A percentile compares a stretch with the other conserved stretches of the same genome.
Evolutionary conservation across 2,797 vertebrate genomes (phyloP).

Genomic region (Silurus lanzhouensis): DNA sequence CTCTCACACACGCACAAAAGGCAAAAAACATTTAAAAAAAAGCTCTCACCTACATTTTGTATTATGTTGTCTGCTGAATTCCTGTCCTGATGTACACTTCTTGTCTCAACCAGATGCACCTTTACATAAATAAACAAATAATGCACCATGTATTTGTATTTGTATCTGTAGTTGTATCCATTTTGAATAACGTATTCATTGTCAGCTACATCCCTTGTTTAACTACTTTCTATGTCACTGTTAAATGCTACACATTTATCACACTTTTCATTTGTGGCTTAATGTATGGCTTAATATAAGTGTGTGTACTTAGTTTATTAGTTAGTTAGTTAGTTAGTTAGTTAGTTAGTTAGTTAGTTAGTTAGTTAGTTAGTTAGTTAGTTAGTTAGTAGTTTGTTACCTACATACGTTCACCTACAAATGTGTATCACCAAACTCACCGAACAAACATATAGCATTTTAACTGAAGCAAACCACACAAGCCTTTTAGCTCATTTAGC

Average conservation of each 20-base stretch:
- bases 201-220: background rate
- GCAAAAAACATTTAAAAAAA: background rate
- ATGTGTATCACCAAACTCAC: background rate
- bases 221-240: background rate
- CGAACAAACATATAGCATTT: background rate
- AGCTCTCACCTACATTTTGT: no score
- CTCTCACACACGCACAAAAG: background rate
- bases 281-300: background rate
- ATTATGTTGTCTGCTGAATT: background rate
- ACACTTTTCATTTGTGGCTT: background rate
- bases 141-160: background rate
- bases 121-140: background rate
- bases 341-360: background rate
- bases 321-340: background rate
- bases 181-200: background rate
- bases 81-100: background rate
- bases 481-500: conserved; percentile 3
- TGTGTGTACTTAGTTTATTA: background rate
- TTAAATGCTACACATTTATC: background rate
- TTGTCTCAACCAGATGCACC: background rate
- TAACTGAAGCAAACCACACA: background rate
- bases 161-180: background rate
- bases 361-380: background rate
- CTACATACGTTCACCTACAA: background rate
- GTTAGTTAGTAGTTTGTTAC: background rate